These are phyloP conservation scores for Ophion costatus DNA, from an alignment of 2,888 invertebrate species.

Conservation along the genomic window DNA sequence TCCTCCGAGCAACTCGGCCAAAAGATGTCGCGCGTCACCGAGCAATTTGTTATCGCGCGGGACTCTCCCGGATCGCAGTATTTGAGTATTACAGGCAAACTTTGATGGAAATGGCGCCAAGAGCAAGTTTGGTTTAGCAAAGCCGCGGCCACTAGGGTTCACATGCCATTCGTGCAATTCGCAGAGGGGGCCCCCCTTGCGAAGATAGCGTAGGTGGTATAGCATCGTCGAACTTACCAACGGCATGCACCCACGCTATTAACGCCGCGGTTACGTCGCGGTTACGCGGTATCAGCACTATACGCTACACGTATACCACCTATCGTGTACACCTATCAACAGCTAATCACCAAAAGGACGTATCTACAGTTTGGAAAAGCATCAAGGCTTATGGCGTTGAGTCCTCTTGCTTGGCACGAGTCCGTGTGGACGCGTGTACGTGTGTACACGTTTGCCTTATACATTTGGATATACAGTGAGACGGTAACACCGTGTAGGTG, in stretches of 20 bases:
- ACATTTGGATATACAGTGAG: background rate
- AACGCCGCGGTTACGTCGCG: constrained; percentile 71
- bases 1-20: too few relatives aligned
- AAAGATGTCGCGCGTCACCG: too few relatives aligned
- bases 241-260: constrained; percentile 69
- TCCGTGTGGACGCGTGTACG: background rate
- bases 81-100: constrained; percentile 35
- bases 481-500: background rate
- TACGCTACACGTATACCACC: constrained; percentile 20
- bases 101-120: constrained; percentile 45
- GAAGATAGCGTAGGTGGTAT: constrained; percentile 1
- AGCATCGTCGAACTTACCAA: constrained; percentile 61
- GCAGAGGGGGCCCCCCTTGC: background rate
- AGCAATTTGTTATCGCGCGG: background rate
- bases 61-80: background rate
- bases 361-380: background rate
- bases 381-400: background rate
- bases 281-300: constrained; percentile 65
- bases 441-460: constrained; percentile 12
- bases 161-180: constrained; percentile 47
- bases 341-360: constrained; percentile 19
- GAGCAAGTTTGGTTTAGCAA: constrained; percentile 30
- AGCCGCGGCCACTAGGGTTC: constrained; percentile 14
- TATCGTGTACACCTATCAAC: constrained; percentile 24
- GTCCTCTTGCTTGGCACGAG: background rate